Conservation (phyloP, 2,113 vertebrate species). For the Oryzias javanicus region DNA sequence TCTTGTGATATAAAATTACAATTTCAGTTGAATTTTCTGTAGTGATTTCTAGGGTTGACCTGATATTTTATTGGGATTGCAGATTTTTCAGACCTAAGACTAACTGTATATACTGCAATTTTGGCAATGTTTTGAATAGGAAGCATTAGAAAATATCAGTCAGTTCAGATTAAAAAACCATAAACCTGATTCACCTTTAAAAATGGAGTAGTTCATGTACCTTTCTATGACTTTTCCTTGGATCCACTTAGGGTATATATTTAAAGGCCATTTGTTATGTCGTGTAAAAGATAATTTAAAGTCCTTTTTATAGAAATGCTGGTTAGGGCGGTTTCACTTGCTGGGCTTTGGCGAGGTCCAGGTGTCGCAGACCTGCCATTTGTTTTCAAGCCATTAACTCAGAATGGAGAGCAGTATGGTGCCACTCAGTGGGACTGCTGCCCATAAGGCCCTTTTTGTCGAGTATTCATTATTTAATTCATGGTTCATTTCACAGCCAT, state of each 20-base stretch:
- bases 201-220: no score
- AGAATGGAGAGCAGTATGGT: conserved; percentile 58
- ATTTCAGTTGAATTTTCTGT: no score
- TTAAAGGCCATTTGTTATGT: conserved; percentile 3
- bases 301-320: conserved; percentile 13
- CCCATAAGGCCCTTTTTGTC: conserved; percentile 43
- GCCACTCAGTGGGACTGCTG: conserved; percentile 40
- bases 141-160: no score
- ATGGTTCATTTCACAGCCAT: conserved; percentile 33
- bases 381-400: conserved; percentile 65
- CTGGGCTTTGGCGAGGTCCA: conserved; percentile 49
- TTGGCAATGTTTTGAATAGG: no score
- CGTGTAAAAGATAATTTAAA: background rate
- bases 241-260: no score
- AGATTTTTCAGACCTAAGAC: no score
- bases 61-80: no score
- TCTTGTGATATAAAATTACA: no score
- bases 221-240: background rate
- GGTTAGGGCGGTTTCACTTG: conserved; percentile 13
- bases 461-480: conserved; percentile 36
- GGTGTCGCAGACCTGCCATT: conserved; percentile 63
- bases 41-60: no score
- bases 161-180: no score
- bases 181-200: no score
- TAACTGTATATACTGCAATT: no score